Evolutionary conservation across 2,888 invertebrate genomes (phyloP), one percentile per base, ranked within the genome.

Genomic region (Lasioglossum pauxillum): DNA sequence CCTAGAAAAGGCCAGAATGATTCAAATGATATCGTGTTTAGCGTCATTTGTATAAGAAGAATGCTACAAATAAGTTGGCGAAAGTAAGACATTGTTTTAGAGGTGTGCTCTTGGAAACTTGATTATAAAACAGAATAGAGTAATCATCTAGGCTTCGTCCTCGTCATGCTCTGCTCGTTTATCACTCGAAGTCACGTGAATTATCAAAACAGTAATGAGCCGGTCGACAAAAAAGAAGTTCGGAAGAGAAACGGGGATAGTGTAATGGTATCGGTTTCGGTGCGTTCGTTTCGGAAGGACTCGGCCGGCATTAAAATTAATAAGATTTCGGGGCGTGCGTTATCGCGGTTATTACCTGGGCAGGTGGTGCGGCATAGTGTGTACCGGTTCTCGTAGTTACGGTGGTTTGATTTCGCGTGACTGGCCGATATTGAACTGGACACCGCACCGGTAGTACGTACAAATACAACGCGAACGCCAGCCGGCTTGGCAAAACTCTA

Each of bases 351-450:
- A 92, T 92, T 91, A 90, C 87, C 78, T 76, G 57, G 85, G 86
- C 92, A 93, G 93, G 92, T 93, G 93, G 91, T 76, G 84, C 67
- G n/a, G 87, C 81, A 41, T 27, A 83, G 88, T 86, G 76, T 60
- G 69, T 78, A 69, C 77, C 38, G 79, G 67, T 67, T 86, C 87
- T 91, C 82, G 85, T 86, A 90, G 91, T 93, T 89, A 91, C 90
- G 92, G 89, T 89, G 87, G 87, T 92, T 92, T 91, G 93, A 93
- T 94, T 94, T 94, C 90, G 92, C 94, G 93, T 93, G 93, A 94
- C 93, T 90, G 89, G 84, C 80, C 86, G 90, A 90, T 92, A 92
- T 93, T 86, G 87, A 78, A 87, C 76, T 76, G 83, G 78, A 86
- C 78, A 79, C 80, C 53, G 31, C 79, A n/a, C 57, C 57, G 57